phyloP scores from a whole-genome alignment of 1,140 invertebrate species.

The Manduca sexta region DNA sequence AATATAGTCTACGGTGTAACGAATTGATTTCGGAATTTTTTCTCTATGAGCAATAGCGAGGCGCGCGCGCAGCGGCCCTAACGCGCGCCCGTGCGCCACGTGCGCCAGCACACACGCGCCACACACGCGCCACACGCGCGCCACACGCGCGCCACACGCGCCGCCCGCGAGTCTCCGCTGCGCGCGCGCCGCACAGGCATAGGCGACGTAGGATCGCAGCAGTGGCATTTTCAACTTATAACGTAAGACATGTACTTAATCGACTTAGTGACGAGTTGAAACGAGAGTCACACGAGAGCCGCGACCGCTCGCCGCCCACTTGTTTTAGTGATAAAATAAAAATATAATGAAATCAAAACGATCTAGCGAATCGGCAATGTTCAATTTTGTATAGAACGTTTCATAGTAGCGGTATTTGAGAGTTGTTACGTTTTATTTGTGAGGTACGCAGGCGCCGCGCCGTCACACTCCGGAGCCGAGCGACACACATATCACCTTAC shows the following conservation, averaged over 20 bases:
- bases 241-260: slow-evolving; percentile 66
- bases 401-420: slow-evolving; percentile 68
- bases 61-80: background rate
- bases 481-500: slow-evolving; percentile 7
- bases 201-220: slow-evolving; percentile 65
- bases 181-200: slow-evolving; percentile 35
- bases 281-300: slow-evolving; percentile 27
- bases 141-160: slow-evolving; percentile 10
- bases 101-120: background rate
- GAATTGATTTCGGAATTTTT: slow-evolving; percentile 69
- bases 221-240: slow-evolving; percentile 68
- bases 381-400: slow-evolving; percentile 73
- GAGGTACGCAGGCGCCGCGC: slow-evolving; percentile 28
- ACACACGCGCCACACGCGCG: no score
- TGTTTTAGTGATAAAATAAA: slow-evolving; percentile 58
- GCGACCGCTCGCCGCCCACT: slow-evolving; percentile 55
- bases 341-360: slow-evolving; percentile 50
- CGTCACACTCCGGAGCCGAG: slow-evolving; percentile 12
- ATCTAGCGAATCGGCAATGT: slow-evolving; percentile 69
- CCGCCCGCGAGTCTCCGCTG: slow-evolving; percentile 3
- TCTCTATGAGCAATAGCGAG: slow-evolving; percentile 62
- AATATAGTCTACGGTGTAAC: slow-evolving; percentile 69
- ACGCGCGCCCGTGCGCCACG: slow-evolving; percentile 21
- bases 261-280: slow-evolving; percentile 50
- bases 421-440: slow-evolving; percentile 67